These are phyloP conservation scores for Semaprochilodus insignis DNA, from an alignment of 2,797 vertebrate species.

Conservation along the genomic window DNA sequence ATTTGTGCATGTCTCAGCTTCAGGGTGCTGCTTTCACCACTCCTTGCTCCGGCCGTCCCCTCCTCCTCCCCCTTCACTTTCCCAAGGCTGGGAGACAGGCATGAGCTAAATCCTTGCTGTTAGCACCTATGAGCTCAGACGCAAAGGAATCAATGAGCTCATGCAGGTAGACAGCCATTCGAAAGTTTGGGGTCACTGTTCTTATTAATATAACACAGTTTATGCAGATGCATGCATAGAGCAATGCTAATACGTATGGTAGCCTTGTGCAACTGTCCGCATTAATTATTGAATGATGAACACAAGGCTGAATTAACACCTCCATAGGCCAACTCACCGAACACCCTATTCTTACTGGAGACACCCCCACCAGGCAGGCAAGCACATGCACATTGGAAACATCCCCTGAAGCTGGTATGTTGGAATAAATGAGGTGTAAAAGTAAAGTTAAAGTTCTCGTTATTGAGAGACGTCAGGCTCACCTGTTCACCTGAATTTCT, in stretches of 20 bases:
- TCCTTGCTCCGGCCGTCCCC: neutral
- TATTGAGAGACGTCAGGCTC: too few species aligned
- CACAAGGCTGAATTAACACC: neutral
- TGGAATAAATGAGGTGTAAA: too few species aligned
- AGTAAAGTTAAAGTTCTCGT: neutral
- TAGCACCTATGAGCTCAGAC: conserved; percentile 26
- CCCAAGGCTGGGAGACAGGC: conserved; percentile 51
- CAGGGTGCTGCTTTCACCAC: conserved; percentile 12
- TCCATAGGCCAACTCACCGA: too few species aligned
- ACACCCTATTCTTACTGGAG: neutral
- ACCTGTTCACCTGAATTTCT: too few species aligned
- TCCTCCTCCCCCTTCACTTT: conserved; percentile 31
- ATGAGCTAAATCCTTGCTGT: conserved; percentile 1
- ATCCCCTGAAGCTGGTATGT: neutral
- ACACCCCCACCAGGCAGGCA: neutral
- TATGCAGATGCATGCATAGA: neutral
- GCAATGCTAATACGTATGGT: too few species aligned
- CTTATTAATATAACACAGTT: neutral
- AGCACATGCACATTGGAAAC: neutral
- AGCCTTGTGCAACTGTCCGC: too few species aligned
- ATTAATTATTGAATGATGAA: neutral
- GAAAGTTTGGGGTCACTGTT: neutral
- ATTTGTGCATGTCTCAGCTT: conserved; percentile 10
- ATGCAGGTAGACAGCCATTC: neutral
- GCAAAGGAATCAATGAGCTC: conserved; percentile 10